Evolutionary conservation across 2,797 vertebrate species (phyloP).

Genomic region (Mormyrops attenuatus): DNA sequence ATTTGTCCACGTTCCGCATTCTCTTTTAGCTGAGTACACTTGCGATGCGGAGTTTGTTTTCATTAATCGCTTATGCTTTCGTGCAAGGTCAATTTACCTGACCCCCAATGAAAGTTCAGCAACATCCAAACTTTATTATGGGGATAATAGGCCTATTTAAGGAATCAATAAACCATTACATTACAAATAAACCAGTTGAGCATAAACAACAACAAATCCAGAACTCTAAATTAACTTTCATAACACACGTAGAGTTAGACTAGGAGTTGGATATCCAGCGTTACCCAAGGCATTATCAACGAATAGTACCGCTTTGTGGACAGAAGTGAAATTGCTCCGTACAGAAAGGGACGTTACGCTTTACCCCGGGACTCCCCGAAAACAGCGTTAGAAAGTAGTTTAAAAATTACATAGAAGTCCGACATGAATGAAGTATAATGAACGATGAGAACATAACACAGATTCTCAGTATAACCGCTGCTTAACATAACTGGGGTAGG

Average conservation of each 20-base stretch:
- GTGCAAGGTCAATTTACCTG: constrained; percentile 89
- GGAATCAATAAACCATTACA: neutral
- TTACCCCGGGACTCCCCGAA: constrained; percentile 42
- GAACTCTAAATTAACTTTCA: constrained; percentile 10
- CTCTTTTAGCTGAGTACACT: constrained; percentile 78
- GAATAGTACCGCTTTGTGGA: constrained; percentile 81
- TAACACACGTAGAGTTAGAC: constrained; percentile 32
- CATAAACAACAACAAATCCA: neutral
- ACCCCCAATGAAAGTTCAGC: constrained; percentile 82
- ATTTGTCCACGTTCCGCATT: constrained; percentile 77
- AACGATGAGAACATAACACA: neutral
- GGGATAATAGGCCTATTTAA: neutral
- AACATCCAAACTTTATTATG: constrained; percentile 60
- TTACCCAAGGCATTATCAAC: constrained; percentile 48
- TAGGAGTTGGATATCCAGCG: constrained; percentile 17
- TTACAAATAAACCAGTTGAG: neutral
- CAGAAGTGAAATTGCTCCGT: constrained; percentile 54
- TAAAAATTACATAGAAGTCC: neutral
- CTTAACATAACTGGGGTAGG: neutral
- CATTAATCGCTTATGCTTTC: constrained; percentile 96
- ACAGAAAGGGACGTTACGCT: constrained; percentile 42
- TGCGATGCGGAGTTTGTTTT: constrained; percentile 79
- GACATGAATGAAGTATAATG: neutral
- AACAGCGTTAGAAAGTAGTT: constrained; percentile 14
- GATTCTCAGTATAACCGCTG: neutral